Evolutionary conservation across 2,888 invertebrate species (phyloP).

Genomic region (Ypsolopha sequella): DNA sequence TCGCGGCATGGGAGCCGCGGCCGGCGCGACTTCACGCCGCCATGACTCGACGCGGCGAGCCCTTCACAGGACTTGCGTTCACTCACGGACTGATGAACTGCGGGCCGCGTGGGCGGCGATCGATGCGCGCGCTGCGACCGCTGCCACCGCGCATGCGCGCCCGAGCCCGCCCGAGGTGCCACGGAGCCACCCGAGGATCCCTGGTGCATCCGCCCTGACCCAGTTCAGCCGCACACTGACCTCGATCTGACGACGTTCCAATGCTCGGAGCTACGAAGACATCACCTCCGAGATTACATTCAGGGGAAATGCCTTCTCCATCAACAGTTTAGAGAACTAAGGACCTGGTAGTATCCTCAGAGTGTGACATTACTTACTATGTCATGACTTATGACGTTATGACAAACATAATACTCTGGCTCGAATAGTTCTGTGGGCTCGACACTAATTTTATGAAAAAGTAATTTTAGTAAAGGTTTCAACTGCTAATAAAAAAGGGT

Average conservation of each 20-base stretch:
- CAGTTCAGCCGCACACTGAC: slow-evolving; percentile 56
- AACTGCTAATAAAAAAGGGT: too few species aligned
- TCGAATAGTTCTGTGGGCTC: too few species aligned
- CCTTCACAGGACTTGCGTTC: slow-evolving; percentile 49
- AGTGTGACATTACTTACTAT: too few species aligned
- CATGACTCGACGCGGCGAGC: slow-evolving; percentile 57
- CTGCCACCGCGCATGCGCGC: slow-evolving; percentile 25
- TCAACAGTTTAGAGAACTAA: too few species aligned
- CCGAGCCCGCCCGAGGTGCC: slow-evolving; percentile 34
- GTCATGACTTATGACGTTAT: too few species aligned
- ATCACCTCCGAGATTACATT: not conserved
- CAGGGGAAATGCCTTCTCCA: not conserved
- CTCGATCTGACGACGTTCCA: slow-evolving; percentile 12
- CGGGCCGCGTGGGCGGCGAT: slow-evolving; percentile 34
- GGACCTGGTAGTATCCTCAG: too few species aligned
- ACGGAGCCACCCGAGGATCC: slow-evolving; percentile 28
- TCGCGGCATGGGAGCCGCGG: slow-evolving; percentile 77
- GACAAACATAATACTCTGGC: too few species aligned
- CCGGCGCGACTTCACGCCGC: slow-evolving; percentile 68
- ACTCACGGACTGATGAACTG: slow-evolving; percentile 38
- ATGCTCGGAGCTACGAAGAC: not conserved
- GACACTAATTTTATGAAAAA: too few species aligned
- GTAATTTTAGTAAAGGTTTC: too few species aligned
- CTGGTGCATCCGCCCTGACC: slow-evolving; percentile 56
- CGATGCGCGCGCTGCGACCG: slow-evolving; percentile 48